A percentile compares a stretch with the other conserved stretches of the same genome.
Conservation (phyloP, 2,797 vertebrate species). For the Centropyge bicolor region DNA sequence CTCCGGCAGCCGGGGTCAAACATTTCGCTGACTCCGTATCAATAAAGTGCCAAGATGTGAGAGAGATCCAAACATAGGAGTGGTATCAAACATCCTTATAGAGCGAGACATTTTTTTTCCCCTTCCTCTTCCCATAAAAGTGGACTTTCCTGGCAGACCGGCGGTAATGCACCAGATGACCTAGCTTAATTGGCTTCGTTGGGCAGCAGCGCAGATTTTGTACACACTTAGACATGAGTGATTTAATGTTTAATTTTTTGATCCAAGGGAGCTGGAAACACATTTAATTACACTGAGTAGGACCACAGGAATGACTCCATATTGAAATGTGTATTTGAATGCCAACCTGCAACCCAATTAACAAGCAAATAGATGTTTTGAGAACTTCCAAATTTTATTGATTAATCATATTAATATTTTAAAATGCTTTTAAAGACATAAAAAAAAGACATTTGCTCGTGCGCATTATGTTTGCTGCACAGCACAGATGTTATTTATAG, state of each 20-base stretch:
- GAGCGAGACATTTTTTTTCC: slow-evolving; percentile 36
- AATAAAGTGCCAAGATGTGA: slow-evolving; percentile 36
- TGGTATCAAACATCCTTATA: slow-evolving; percentile 61
- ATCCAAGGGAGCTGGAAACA: slow-evolving; percentile 43
- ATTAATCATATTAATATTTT: not conserved
- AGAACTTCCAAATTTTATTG: not conserved
- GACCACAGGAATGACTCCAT: slow-evolving; percentile 10
- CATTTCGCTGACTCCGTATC: slow-evolving; percentile 61
- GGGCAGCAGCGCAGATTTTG: slow-evolving; percentile 55
- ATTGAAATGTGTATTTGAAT: slow-evolving; percentile 14
- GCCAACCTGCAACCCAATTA: slow-evolving; percentile 12
- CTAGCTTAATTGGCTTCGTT: slow-evolving; percentile 74
- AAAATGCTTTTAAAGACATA: not conserved
- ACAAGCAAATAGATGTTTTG: not conserved
- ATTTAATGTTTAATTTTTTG: slow-evolving; percentile 42
- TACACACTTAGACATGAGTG: slow-evolving; percentile 45
- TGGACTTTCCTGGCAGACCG: slow-evolving; percentile 63
- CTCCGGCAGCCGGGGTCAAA: slow-evolving; percentile 46
- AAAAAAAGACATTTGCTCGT: not conserved
- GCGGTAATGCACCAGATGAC: slow-evolving; percentile 70
- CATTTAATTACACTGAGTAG: slow-evolving; percentile 35
- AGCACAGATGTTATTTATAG: slow-evolving; percentile 21
- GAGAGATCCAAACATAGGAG: slow-evolving; percentile 37
- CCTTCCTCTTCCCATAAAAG: slow-evolving; percentile 32
- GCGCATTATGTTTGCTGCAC: not conserved